phyloP scores from a whole-genome alignment of 2,113 vertebrate species.

The Loxodonta africana region DNA sequence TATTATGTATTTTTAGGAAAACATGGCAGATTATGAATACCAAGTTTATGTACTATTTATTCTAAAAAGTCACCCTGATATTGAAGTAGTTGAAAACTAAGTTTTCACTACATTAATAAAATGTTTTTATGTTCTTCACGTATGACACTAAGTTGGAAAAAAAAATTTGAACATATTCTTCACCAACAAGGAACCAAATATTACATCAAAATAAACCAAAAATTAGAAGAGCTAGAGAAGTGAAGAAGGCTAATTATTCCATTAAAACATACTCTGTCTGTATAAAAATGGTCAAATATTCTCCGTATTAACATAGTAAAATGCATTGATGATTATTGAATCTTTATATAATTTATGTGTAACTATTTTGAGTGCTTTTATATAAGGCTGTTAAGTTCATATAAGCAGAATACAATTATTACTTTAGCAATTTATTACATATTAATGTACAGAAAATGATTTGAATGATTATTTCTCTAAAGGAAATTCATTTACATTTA shows the following conservation, averaged over 20 bases:
- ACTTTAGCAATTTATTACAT: not conserved
- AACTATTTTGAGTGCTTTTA: not conserved
- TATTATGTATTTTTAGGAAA: not conserved
- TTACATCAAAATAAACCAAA: constrained; percentile 26
- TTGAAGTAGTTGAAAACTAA: constrained; percentile 39
- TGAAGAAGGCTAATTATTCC: not conserved
- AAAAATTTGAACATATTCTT: not conserved
- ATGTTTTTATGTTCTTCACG: not conserved
- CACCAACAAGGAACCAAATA: constrained; percentile 60
- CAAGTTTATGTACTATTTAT: not conserved
- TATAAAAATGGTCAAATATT: not conserved
- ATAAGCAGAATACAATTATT: not conserved
- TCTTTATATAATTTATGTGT: not conserved
- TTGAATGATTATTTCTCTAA: not conserved
- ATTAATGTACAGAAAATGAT: not conserved
- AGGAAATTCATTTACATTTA: constrained; percentile 9
- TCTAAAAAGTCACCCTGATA: not conserved
- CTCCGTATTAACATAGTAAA: not conserved
- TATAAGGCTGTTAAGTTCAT: not conserved
- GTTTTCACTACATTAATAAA: not conserved
- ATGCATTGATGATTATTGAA: not conserved
- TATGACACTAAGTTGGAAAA: not conserved
- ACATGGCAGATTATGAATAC: not conserved
- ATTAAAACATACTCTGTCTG: not conserved
- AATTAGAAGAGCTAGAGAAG: not conserved